phyloP scores from a whole-genome alignment of 2,888 invertebrate species.

The Hypercompe scribonia region DNA sequence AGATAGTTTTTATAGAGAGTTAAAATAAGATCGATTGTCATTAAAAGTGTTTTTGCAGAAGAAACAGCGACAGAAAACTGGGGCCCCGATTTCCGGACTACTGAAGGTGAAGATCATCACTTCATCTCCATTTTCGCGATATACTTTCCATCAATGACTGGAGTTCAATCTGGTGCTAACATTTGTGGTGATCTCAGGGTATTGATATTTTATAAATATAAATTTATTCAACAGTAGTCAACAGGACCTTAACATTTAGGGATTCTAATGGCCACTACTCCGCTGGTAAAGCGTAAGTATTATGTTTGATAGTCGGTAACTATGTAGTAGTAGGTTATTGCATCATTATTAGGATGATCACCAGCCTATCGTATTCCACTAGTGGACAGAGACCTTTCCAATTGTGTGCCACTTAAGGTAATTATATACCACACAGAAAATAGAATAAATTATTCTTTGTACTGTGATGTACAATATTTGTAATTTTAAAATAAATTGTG shows the following conservation, averaged over 20 bases:
- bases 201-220: slow-evolving; percentile 5
- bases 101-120: slow-evolving; percentile 89
- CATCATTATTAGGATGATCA: too few relatives aligned
- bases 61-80: slow-evolving; percentile 81
- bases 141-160: slow-evolving; percentile 99
- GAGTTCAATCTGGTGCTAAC: slow-evolving; percentile 99
- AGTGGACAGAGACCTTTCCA: too few relatives aligned
- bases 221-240: neutral
- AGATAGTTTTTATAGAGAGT: neutral
- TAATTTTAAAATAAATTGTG: too few relatives aligned
- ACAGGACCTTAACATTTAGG: neutral
- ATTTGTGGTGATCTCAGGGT: slow-evolving; percentile 98
- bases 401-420: too few relatives aligned
- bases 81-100: slow-evolving; percentile 88
- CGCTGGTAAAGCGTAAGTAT: neutral
- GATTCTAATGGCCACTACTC: neutral
- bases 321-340: neutral
- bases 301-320: neutral
- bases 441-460: too few relatives aligned
- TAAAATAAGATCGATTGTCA: neutral
- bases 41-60: slow-evolving; percentile 86
- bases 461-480: too few relatives aligned
- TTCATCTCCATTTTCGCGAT: slow-evolving; percentile 98
- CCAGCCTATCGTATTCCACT: too few relatives aligned
- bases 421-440: too few relatives aligned